Evolutionary conservation across 2,888 invertebrate genomes (phyloP), one percentile per base, ranked within the genome.

Genomic region (Lochmaea capreae): DNA sequence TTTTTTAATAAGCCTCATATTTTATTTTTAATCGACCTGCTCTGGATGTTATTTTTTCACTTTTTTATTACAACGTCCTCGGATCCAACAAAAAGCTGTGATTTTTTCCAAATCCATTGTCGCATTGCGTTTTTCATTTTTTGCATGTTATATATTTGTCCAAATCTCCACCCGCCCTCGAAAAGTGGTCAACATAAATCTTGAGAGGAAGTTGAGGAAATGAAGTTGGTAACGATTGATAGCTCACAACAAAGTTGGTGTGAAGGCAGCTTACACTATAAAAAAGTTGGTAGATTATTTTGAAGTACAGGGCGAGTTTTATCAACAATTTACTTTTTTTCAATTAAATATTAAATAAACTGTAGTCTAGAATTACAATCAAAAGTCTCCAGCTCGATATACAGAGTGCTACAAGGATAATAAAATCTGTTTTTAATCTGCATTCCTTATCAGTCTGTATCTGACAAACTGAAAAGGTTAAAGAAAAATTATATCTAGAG

Each of bases 161-260:
- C 16, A 26, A 61, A 54, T 52, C 43, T 26, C 26, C 16, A 49
- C 39, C 63, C 63, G 67, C 57, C 57, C 22, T 46, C 59, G 14
- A 59, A 61, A 59, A 59, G 33, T 69, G 62, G 69, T 52, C 52
- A 52, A 69, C 69, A 75, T 78, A 78, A 76, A 78, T 78, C 65
- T 63, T 70, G 49, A 62, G 65, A 74, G 76, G 73, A 75, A 77
- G 78, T 72, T 77, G 79, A 72, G 75, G 77, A 78, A 80, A 78
- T 76, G 73, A 76, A 78, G 75, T 74, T 67, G 67, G 76, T 72
- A 61, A 75, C 78, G 78, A 81, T 81, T 81, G 81, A 81, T 80
- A 75, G 80, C 69, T 78, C 78, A 63, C 79, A 79, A 79, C 79
- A 76, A 71, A 76, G 73, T n/a, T 67, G 76, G 80, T 78, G 80